A percentile compares a stretch with the other conserved stretches of the same genome.
Conservation (phyloP, 2,888 invertebrate genomes). For the Sepiola atlantica region DNA sequence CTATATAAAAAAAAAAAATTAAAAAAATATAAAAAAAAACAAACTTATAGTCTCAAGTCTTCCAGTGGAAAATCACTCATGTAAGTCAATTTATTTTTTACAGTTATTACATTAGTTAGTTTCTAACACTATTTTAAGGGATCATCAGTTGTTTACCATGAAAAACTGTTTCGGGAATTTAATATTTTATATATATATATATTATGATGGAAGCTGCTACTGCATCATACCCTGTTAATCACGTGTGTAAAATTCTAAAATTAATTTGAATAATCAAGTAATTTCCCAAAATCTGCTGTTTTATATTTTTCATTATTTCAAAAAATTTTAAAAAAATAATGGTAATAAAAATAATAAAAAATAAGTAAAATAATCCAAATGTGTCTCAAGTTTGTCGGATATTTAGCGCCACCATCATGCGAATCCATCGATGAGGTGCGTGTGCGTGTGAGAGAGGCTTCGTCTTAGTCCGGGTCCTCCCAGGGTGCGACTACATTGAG, state of each 20-base stretch:
- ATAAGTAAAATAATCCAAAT: neutral
- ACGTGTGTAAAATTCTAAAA: neutral
- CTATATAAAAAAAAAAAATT: too few species aligned
- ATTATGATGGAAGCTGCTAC: neutral
- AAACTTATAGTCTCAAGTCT: too few species aligned
- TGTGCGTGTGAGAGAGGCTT: too few species aligned
- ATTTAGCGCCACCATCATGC: neutral
- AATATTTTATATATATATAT: too few species aligned
- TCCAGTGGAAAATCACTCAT: too few species aligned
- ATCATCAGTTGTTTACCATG: too few species aligned
- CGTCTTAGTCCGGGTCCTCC: constrained; percentile 42
- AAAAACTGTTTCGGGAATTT: too few species aligned
- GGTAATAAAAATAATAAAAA: neutral
- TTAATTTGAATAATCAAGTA: neutral
- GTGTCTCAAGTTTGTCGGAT: neutral
- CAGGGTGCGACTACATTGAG: constrained; percentile 45
- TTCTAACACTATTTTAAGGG: too few species aligned
- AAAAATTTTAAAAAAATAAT: neutral
- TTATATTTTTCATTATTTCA: neutral
- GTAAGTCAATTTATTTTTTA: too few species aligned
- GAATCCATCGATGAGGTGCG: too few species aligned
- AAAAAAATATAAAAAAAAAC: too few species aligned
- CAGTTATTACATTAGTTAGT: too few species aligned
- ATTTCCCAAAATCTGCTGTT: neutral
- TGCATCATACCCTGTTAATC: neutral